Evolutionary conservation across 2,113 vertebrate species (phyloP).

Genomic region (Grammomys dolichurus): DNA sequence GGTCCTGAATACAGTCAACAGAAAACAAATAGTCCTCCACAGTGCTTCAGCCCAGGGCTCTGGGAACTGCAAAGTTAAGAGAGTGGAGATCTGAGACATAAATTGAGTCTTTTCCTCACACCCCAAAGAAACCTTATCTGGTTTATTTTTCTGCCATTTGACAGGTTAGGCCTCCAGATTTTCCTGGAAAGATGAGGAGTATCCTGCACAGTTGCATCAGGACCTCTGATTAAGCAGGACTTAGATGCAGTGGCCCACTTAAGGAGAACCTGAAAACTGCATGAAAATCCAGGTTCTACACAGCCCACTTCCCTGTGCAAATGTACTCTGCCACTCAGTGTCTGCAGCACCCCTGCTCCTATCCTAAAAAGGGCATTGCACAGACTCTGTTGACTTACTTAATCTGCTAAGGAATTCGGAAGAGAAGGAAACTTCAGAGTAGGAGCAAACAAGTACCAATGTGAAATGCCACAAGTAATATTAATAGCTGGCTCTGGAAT

Average conservation of each 20-base stretch:
- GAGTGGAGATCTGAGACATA: background rate
- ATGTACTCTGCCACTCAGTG: background rate
- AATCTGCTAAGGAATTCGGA: background rate
- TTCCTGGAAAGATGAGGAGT: background rate
- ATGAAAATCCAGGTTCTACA: background rate
- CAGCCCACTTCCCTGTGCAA: background rate
- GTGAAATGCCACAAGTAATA: background rate
- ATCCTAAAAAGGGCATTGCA: background rate
- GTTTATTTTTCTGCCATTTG: background rate
- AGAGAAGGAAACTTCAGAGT: background rate
- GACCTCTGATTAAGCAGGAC: background rate
- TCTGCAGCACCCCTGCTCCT: background rate
- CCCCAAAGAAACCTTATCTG: background rate
- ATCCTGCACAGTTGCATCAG: rapidly evolving
- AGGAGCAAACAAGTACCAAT: background rate
- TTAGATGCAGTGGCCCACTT: too few species aligned
- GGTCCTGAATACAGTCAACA: background rate
- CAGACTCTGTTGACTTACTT: background rate
- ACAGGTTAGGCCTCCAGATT: background rate
- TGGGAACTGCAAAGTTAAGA: background rate
- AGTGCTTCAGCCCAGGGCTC: rapidly evolving
- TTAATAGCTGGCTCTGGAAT: background rate
- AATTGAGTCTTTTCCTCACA: background rate
- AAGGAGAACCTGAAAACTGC: background rate
- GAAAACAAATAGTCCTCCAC: background rate